Conservation (phyloP, 2,888 invertebrate genomes). For the Byasa hedistus region DNA sequence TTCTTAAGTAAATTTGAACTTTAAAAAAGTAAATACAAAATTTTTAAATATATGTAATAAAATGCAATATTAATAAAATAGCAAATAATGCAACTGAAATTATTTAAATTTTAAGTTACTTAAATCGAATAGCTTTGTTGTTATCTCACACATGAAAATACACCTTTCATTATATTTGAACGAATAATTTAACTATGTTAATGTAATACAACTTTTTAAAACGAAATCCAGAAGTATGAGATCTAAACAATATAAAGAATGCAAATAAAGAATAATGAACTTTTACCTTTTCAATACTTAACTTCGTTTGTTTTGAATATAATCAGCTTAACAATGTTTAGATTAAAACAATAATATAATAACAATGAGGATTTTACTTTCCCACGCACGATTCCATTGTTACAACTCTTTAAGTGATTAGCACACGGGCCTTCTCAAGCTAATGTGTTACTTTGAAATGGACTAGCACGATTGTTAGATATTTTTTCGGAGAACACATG, state of each 20-base stretch:
- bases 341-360: slow-evolving; percentile 19
- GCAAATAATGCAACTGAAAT: too few relatives aligned
- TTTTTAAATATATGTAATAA: too few relatives aligned
- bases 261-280: slow-evolving; percentile 8
- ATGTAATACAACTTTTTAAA: neutral
- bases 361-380: slow-evolving; percentile 24
- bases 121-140: too few relatives aligned
- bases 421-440: slow-evolving; percentile 6
- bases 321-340: slow-evolving; percentile 19
- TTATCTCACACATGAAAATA: too few relatives aligned
- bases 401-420: slow-evolving; percentile 13
- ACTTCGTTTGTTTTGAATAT: neutral
- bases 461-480: slow-evolving; percentile 9
- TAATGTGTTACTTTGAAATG: slow-evolving; percentile 25
- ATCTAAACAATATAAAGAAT: neutral
- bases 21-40: too few relatives aligned
- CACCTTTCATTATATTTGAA: too few relatives aligned
- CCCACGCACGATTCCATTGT: slow-evolving; percentile 23
- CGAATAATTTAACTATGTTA: too few relatives aligned
- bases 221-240: neutral
- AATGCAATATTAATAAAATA: too few relatives aligned
- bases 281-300: slow-evolving; percentile 18
- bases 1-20: too few relatives aligned
- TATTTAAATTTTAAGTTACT: too few relatives aligned
- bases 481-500: slow-evolving; percentile 4